These are phyloP conservation scores for Naja naja DNA, from an alignment of 2,113 vertebrate species.

Conservation along the genomic window DNA sequence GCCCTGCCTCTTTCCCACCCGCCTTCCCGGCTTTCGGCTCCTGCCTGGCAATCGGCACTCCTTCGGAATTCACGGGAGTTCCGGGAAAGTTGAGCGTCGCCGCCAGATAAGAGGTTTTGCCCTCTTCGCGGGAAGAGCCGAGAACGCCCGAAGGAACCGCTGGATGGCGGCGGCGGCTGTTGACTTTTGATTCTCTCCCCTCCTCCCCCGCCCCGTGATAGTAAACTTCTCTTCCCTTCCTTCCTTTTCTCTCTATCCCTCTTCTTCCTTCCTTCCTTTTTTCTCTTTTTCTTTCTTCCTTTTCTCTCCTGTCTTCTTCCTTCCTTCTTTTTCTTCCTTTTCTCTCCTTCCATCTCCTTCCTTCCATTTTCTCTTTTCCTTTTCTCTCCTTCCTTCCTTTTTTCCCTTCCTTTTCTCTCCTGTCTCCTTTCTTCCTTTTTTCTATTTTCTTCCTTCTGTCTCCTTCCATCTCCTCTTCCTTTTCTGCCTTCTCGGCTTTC, in stretches of 20 bases:
- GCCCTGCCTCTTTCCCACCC: not conserved
- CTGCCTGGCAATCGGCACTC: not conserved
- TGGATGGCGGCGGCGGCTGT: not conserved
- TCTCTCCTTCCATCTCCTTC: too few relatives aligned
- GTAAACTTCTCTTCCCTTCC: not conserved
- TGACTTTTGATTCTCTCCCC: not conserved
- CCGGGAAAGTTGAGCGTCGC: not conserved
- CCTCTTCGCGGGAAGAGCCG: not conserved
- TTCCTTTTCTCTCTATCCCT: too few relatives aligned
- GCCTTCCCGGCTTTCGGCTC: not conserved
- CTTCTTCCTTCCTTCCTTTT: too few relatives aligned
- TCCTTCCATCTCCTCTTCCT: too few relatives aligned
- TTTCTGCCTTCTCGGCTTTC: too few relatives aligned
- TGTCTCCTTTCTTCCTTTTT: too few relatives aligned
- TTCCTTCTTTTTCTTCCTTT: too few relatives aligned
- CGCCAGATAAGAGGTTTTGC: not conserved
- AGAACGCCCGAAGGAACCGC: not conserved
- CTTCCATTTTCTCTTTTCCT: too few relatives aligned
- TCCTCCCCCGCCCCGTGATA: not conserved
- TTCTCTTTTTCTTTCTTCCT: too few relatives aligned
- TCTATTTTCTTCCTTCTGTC: too few relatives aligned
- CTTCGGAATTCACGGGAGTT: not conserved
- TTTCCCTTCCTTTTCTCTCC: too few relatives aligned
- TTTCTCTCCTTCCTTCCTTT: too few relatives aligned
- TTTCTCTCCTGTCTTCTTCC: accelerated